Evolutionary conservation across 2,888 invertebrate species (phyloP).

Genomic region (Quadriops clusia): DNA sequence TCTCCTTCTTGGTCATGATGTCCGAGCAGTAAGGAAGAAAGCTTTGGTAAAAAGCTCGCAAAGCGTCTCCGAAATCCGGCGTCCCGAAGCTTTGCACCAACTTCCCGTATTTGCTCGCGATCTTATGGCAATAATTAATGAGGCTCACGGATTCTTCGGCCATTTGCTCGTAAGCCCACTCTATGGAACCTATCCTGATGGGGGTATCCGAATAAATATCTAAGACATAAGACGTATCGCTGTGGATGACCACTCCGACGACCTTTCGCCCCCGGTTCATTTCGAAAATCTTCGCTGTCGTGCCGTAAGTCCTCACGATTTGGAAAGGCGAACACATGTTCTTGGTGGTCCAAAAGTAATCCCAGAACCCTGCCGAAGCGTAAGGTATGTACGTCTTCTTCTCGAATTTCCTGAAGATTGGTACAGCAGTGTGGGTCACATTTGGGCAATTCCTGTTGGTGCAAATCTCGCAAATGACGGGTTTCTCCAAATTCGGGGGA

Average conservation of each 20-base stretch:
- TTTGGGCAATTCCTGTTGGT: too few species aligned
- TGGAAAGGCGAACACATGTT: too few species aligned
- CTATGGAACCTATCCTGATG: conserved; percentile 22
- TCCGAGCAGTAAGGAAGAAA: conserved; percentile 13
- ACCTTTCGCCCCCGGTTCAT: conserved; percentile 19
- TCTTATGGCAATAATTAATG: conserved; percentile 21
- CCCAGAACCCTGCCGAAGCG: too few species aligned
- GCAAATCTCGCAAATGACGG: too few species aligned
- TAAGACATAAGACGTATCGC: conserved; percentile 22
- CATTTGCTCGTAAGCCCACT: conserved; percentile 25
- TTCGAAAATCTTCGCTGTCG: conserved; percentile 21
- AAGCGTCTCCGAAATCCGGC: conserved; percentile 16
- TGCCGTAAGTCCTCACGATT: conserved; percentile 25
- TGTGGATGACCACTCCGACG: conserved; percentile 25
- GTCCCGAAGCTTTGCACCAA: conserved; percentile 27
- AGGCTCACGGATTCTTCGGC: conserved; percentile 23
- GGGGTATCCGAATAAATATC: conserved; percentile 23
- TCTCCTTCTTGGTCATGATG: conserved; percentile 10
- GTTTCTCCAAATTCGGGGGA: too few species aligned
- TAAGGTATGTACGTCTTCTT: too few species aligned
- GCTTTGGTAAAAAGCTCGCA: conserved; percentile 22
- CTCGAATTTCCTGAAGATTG: too few species aligned
- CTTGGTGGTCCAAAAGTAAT: too few species aligned
- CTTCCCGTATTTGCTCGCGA: conserved; percentile 26
- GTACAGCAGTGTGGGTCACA: too few species aligned